Percentiles rank a stretch among this genome's conserved stretches.
phyloP scores from a whole-genome alignment of 2,888 invertebrate species.

The Congeria kusceri region DNA sequence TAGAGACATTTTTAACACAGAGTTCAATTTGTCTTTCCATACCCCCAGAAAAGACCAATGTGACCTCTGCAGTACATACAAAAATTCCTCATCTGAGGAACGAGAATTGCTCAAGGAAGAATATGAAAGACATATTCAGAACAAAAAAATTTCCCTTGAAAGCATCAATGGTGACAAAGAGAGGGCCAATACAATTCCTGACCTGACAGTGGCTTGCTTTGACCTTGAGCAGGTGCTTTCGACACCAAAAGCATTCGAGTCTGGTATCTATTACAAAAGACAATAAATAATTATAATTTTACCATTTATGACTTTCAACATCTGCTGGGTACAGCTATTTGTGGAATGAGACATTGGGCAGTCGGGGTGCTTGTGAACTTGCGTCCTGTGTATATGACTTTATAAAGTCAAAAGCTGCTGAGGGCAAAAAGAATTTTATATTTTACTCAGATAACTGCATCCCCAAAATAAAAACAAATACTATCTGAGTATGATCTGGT shows the following conservation, averaged over 20 bases:
- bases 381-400: slow-evolving; percentile 28
- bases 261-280: slow-evolving; percentile 20
- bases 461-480: slow-evolving; percentile 42
- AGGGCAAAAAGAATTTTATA: slow-evolving; percentile 8
- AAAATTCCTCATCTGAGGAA: too few relatives aligned
- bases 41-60: slow-evolving; percentile 59
- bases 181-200: slow-evolving; percentile 13
- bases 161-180: slow-evolving; percentile 47
- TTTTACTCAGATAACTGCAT: slow-evolving; percentile 29
- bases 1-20: slow-evolving; percentile 42
- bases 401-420: not conserved
- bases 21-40: slow-evolving; percentile 57
- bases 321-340: slow-evolving; percentile 17
- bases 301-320: slow-evolving; percentile 19
- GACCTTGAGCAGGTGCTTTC: slow-evolving; percentile 19
- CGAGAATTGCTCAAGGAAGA: slow-evolving; percentile 19
- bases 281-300: slow-evolving; percentile 24
- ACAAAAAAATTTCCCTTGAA: slow-evolving; percentile 30
- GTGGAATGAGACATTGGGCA: slow-evolving; percentile 27
- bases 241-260: slow-evolving; percentile 25
- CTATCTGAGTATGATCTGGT: slow-evolving; percentile 43
- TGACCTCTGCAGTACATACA: slow-evolving; percentile 44
- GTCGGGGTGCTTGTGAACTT: slow-evolving; percentile 26
- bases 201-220: slow-evolving; percentile 27
- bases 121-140: slow-evolving; percentile 37